Conservation (phyloP, 2,797 vertebrate genomes). For the Mus minutoides region DNA sequence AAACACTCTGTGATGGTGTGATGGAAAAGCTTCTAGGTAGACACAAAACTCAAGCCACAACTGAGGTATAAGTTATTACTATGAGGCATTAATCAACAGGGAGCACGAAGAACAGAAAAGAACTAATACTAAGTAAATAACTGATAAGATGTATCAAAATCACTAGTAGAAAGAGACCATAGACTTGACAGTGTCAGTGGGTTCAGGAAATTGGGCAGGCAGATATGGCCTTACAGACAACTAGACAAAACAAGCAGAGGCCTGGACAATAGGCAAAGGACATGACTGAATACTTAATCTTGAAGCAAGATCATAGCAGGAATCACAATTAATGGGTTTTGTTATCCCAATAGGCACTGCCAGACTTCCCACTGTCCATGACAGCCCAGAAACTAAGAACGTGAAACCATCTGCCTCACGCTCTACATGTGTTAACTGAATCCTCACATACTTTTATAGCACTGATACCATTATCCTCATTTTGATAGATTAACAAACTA, state of each 20-base stretch:
- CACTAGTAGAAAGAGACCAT: background rate
- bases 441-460: background rate
- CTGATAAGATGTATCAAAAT: background rate
- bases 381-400: background rate
- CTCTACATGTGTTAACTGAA: background rate
- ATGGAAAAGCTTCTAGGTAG: background rate
- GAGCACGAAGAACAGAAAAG: background rate
- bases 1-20: background rate
- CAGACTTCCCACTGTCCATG: background rate
- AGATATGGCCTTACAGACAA: background rate
- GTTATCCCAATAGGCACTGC: background rate
- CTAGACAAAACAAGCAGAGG: background rate
- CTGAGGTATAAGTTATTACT: background rate
- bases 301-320: background rate
- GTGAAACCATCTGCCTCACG: background rate
- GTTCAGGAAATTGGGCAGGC: background rate
- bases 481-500: conserved; percentile 34
- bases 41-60: background rate
- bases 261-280: background rate
- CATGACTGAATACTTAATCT: background rate
- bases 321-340: background rate
- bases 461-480: background rate
- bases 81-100: background rate
- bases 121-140: background rate
- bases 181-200: background rate